Percentiles rank a stretch among this genome's conserved stretches.
Evolutionary conservation across 2,797 vertebrate genomes (phyloP).

Genomic region (Cyclopterus lumpus): DNA sequence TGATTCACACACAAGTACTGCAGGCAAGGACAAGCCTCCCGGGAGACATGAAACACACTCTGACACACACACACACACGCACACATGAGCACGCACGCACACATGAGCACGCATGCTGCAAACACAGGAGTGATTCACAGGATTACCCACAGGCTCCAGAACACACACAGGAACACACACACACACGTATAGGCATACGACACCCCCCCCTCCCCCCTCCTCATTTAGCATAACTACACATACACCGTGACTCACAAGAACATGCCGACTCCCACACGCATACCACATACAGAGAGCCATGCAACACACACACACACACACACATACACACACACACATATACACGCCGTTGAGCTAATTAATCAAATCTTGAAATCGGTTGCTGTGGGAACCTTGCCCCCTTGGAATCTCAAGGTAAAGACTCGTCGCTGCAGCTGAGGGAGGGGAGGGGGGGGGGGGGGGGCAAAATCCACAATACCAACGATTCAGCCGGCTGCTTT

Average conservation of each 20-base stretch:
- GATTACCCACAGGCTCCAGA: slow-evolving; percentile 63
- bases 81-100: slow-evolving; percentile 31
- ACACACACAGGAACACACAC: slow-evolving; percentile 53
- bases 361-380: slow-evolving; percentile 83
- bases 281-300: slow-evolving; percentile 37
- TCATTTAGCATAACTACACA: slow-evolving; percentile 62
- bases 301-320: slow-evolving; percentile 3
- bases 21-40: slow-evolving; percentile 78
- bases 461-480: slow-evolving; percentile 65
- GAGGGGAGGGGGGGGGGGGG: slow-evolving; percentile 53
- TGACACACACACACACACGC: not conserved
- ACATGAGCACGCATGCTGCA: slow-evolving; percentile 33
- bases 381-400: slow-evolving; percentile 82
- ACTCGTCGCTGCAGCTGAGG: slow-evolving; percentile 43
- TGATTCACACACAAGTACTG: slow-evolving; percentile 77
- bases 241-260: slow-evolving; percentile 64
- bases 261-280: slow-evolving; percentile 60
- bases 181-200: slow-evolving; percentile 33
- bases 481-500: slow-evolving; percentile 70
- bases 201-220: slow-evolving; percentile 63
- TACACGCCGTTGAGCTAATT: slow-evolving; percentile 72
- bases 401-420: slow-evolving; percentile 76
- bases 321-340: slow-evolving; percentile 21
- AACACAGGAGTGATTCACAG: slow-evolving; percentile 69
- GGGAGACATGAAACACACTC: slow-evolving; percentile 65